Base-by-base conservation (phyloP, 2,888 invertebrate genomes). In the Tribolium freemani region DNA sequence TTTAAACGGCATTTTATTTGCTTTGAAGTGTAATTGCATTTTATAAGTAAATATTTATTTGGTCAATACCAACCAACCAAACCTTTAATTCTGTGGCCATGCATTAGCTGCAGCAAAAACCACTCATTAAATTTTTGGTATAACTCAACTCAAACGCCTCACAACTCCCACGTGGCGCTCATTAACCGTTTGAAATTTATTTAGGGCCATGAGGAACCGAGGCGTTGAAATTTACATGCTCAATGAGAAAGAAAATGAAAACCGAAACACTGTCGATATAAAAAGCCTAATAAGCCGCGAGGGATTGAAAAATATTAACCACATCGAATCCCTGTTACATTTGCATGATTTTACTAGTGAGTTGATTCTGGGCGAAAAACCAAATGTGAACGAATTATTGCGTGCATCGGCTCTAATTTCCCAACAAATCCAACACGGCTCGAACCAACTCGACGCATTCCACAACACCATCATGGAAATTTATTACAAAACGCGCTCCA, bases 151-250 rank as follows among this genome's bases (percentile, higher is more conserved):
- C 9, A 38, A 38, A 38, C n/a, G 38, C 5, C 38, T n/a, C 38
- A 8, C n/a, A 45, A 67, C 13, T 30, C 10, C 38, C 38, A 38
- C 2, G 9, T n/a, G 38, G 8, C n/a, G 38, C 8, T 38, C 48
- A 48, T 16, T 11, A 11, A 45, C 45, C 45, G 11, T 2, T 10
- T 48, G 11, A 8, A 5, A 38, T 57, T 57, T 57, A 38, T 66
- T 48, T 45, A 91, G 96, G 79, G 99, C 99, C 0, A 99, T 99
- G 99, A 90, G 99, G 72, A 99, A 99, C 86, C 90, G 99, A 81
- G 98, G 99, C 2, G 92, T 99, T 0, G 99, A 99, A 88, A 93
- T 99, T 79, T 94, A 87, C 83, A 83, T 94, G 68, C 83, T 87
- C 11, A 84, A 85, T 51, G 82, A 84, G 9, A 81, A 79, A 4